Evolutionary conservation across 2,113 vertebrate species (phyloP).

Genomic region (Clarias gariepinus): DNA sequence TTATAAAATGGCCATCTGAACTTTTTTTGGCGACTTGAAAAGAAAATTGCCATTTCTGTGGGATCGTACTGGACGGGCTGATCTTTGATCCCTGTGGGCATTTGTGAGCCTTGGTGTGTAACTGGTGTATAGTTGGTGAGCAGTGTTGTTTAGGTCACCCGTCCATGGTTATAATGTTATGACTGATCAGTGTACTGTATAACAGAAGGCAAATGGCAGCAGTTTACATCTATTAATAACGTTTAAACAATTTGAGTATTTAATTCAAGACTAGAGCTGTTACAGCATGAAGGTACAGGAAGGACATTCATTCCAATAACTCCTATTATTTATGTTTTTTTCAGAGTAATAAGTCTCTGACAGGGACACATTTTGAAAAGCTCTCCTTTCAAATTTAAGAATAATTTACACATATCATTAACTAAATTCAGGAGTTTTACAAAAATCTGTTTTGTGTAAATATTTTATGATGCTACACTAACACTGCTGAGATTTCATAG

Average conservation of each 20-base stretch:
- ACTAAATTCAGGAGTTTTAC: neutral
- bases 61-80: no score
- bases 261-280: neutral
- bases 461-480: neutral
- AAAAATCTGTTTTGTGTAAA: neutral
- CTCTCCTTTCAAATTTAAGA: neutral
- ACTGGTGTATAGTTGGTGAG: no score
- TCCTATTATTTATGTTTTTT: neutral
- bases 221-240: neutral
- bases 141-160: no score
- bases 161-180: no score
- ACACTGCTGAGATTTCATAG: neutral
- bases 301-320: neutral
- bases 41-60: no score
- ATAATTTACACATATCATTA: neutral
- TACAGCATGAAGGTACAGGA: neutral
- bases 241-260: neutral
- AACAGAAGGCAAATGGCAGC: neutral
- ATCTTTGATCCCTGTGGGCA: no score
- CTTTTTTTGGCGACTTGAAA: no score
- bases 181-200: no score
- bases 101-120: no score
- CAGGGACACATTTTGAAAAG: neutral
- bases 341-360: neutral
- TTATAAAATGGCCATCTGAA: no score